Base-by-base conservation (phyloP, 2,888 invertebrate species). In the Melanophora roralis region DNA sequence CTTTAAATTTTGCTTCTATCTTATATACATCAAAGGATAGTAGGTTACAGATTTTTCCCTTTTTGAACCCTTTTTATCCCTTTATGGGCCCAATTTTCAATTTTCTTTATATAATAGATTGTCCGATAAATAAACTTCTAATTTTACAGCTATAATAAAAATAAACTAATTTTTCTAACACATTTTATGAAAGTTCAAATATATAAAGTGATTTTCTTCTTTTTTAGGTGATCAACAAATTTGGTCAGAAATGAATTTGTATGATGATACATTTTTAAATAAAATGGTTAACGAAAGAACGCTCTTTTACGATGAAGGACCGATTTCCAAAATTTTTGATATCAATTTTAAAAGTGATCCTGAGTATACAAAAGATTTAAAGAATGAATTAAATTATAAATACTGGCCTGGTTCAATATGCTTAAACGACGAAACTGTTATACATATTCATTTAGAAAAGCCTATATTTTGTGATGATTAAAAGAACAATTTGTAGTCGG, bases 181-280 rank as follows among this genome's bases (percentile, higher is more conserved):
- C n/a, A n/a, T n/a, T n/a, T n/a, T n/a, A n/a, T n/a, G n/a, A n/a
- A n/a, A n/a, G n/a, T n/a, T n/a, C n/a, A n/a, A n/a, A n/a, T n/a
- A n/a, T n/a, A n/a, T n/a, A n/a, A n/a, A n/a, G n/a, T n/a, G n/a
- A n/a, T n/a, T n/a, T n/a, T 16, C 12, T 60, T 43, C 32, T 1
- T 21, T 67, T 73, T 45, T 19, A 79, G 79, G 65, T 60, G 79
- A 79, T 71, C 65, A 65, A 38, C 65, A 79, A 51, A 68, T 79
- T 65, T 79, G 79, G 79, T 51, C 74, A 2, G 74, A 74, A 51
- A 67, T 73, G 47, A 71, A 69, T 34, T 47, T 65, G 16, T 75
- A 53, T 57, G 47, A 75, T 14, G 79, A 79, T 60, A 59, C 45
- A 2, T 23, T 79, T 19, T n/a, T 79, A 5, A 34, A 79, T 34